These are phyloP conservation scores for Drosophila repleta DNA, from an alignment of 1,140 invertebrate genomes.

Conservation along the genomic window DNA sequence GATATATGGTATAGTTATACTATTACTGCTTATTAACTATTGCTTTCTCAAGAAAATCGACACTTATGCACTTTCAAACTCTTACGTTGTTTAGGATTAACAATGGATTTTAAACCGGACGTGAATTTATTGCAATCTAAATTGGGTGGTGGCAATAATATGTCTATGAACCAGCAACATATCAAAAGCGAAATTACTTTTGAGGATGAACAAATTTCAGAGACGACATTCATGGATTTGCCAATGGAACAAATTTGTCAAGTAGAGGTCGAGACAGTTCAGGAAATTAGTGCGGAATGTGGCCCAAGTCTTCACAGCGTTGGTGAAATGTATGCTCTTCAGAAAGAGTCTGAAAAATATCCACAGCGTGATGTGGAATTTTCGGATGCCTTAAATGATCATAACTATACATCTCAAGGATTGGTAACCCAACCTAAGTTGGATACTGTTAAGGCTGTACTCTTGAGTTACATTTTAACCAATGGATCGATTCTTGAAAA, in stretches of 20 bases:
- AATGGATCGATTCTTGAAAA: not conserved
- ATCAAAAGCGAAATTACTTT: slow-evolving; percentile 40
- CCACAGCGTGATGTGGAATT: slow-evolving; percentile 12
- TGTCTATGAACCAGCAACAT: not conserved
- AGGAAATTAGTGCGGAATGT: not conserved
- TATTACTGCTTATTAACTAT: not conserved
- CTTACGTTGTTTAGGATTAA: not conserved
- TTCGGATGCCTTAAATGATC: slow-evolving; percentile 58
- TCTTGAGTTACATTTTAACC: slow-evolving; percentile 41
- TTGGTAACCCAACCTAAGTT: slow-evolving; percentile 5
- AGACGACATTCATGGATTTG: slow-evolving; percentile 16
- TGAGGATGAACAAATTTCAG: slow-evolving; percentile 31
- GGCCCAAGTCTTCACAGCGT: slow-evolving; percentile 2
- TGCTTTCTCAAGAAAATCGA: not conserved
- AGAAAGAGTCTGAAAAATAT: not conserved
- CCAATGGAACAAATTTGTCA: slow-evolving; percentile 22
- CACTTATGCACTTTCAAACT: not conserved
- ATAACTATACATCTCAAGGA: slow-evolving; percentile 67
- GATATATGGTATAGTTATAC: not conserved
- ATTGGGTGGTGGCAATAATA: not conserved
- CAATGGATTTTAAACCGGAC: slow-evolving; percentile 9
- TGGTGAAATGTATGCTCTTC: slow-evolving; percentile 32
- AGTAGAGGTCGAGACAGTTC: slow-evolving; percentile 19
- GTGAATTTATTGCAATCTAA: slow-evolving; percentile 2
- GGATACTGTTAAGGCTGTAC: slow-evolving; percentile 37